Base-by-base conservation (phyloP, 2,888 invertebrate genomes). In the Ametastegia equiseti region DNA sequence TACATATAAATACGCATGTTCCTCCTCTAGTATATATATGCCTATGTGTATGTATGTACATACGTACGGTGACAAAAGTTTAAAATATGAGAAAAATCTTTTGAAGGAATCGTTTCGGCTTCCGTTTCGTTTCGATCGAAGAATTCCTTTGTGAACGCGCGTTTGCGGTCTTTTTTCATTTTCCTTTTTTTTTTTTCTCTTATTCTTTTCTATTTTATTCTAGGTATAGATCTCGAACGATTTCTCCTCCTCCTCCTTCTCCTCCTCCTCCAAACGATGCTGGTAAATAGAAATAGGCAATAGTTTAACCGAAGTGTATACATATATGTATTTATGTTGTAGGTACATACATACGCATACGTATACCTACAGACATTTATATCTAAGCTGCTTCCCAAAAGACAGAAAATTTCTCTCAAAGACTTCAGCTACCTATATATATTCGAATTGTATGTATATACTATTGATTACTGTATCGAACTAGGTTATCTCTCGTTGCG, bases 381-480 rank as follows among this genome's bases (percentile, higher is more conserved):
- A 36, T 39, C 67, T 67, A 30, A 27, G 23, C 60, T 60, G 50
- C 50, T 50, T 19, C 36, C n/a, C 39, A 67, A 67, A 23, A 67
- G 67, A 39, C 23, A 60, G 60, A 60, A 11, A 30, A 60, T 60
- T 60, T 30, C 60, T 30, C 27, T 30, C 60, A 15, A 47, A 42
- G 4, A n/a, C 15, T 1, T 1, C 15, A 47, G 15, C 13, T 47
- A 47, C 30, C 11, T 19, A 39, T 19, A 39, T 19, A 36, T 67
- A 36, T 23, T 67, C 9, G 67, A 67, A 39, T n/a, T n/a, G n/a
- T n/a, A n/a, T n/a, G n/a, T n/a, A n/a, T n/a, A n/a, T n/a, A n/a
- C n/a, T 67, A 67, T 83, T 75, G 80, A 75, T 81, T 80, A n/a
- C n/a, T n/a, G n/a, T n/a, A 83, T 83, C 82, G 81, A 84, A 82